phyloP scores from a whole-genome alignment of 2,113 vertebrate species.

The Pao palembangensis region DNA sequence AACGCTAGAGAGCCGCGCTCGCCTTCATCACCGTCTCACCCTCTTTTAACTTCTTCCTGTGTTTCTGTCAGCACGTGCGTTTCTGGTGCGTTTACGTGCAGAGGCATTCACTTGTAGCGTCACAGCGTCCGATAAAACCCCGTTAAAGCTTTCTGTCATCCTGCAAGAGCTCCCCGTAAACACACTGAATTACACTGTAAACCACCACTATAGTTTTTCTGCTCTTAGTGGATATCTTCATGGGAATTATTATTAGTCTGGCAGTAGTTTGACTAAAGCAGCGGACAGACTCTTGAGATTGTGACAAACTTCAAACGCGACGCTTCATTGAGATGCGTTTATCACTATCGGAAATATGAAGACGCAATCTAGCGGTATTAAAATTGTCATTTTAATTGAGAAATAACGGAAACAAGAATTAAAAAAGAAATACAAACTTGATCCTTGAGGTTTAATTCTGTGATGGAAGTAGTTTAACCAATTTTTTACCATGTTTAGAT shows the following conservation, averaged over 20 bases:
- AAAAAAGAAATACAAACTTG: too few relatives aligned
- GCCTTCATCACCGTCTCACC: slow-evolving; percentile 52
- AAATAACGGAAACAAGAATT: too few relatives aligned
- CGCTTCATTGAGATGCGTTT: slow-evolving; percentile 30
- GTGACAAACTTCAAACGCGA: slow-evolving; percentile 31
- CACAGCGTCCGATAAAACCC: not conserved
- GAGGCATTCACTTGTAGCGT: not conserved
- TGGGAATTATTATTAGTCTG: too few relatives aligned
- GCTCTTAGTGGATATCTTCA: too few relatives aligned
- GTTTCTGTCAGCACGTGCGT: slow-evolving; percentile 41
- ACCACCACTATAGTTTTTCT: too few relatives aligned
- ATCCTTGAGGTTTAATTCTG: too few relatives aligned
- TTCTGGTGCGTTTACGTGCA: not conserved
- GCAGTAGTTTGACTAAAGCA: too few relatives aligned
- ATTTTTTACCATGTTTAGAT: too few relatives aligned
- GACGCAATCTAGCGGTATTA: not conserved
- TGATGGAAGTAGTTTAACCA: too few relatives aligned
- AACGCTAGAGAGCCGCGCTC: not conserved
- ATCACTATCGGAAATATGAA: not conserved
- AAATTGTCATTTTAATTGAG: not conserved
- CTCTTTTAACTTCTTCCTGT: slow-evolving; percentile 64
- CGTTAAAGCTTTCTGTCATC: not conserved
- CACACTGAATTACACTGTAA: too few relatives aligned
- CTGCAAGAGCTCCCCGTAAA: too few relatives aligned
- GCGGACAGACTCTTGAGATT: not conserved